These are phyloP conservation scores for Athalia circularis DNA, from an alignment of 2,888 invertebrate species.

Conservation along the genomic window DNA sequence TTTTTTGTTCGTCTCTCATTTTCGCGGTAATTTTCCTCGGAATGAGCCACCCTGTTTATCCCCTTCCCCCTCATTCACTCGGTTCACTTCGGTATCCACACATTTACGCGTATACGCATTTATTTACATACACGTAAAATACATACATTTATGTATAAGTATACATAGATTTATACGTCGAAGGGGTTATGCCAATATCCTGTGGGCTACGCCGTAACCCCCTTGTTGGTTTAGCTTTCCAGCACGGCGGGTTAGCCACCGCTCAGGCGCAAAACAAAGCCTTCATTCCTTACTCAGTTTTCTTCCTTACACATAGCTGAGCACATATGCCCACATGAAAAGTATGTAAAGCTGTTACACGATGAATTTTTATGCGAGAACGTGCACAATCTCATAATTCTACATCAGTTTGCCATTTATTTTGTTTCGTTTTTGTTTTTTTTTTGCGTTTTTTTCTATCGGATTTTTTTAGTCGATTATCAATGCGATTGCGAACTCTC, in stretches of 20 bases:
- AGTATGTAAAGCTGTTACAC: neutral
- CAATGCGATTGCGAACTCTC: neutral
- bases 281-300: neutral
- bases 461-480: neutral
- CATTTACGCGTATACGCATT: neutral
- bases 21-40: neutral
- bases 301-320: neutral
- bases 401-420: neutral
- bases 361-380: too few relatives aligned
- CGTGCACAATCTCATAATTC: neutral
- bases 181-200: conserved; percentile 52
- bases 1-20: too few relatives aligned
- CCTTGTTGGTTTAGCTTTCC: conserved; percentile 62
- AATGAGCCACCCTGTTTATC: neutral
- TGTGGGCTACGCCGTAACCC: conserved; percentile 51
- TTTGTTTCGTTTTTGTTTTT: neutral
- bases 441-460: neutral
- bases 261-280: conserved; percentile 66
- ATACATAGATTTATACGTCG: conserved; percentile 48
- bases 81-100: neutral
- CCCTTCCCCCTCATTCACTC: neutral
- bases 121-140: too few relatives aligned
- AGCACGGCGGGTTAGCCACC: conserved; percentile 61
- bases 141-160: neutral
- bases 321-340: neutral